Evolutionary conservation across 2,888 invertebrate species (phyloP), one percentile per base, ranked within the genome.

Genomic region (Eumerus sabulonum): DNA sequence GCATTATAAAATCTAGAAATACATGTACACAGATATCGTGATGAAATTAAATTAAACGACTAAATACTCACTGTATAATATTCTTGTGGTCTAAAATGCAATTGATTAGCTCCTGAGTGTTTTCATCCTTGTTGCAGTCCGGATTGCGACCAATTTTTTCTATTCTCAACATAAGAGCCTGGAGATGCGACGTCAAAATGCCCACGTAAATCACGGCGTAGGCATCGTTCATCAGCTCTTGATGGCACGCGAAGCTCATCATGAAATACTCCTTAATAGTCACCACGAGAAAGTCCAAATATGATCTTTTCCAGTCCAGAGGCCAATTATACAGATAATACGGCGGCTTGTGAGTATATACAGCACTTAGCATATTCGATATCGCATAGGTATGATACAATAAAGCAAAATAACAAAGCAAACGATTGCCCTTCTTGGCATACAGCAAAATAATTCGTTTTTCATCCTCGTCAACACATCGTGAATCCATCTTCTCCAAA

Each of bases 51-150:
- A 27, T 2, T 7, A 27, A 27, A 2, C n/a, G 3, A 7, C 7
- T 4, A 27, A 40, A 40, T 1, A 45, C 76, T 77, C 44, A 83
- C 84, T 82, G 44, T 16, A 83, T 48, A 9, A 84, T 56, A 50
- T 81, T 68, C 38, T 82, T 82, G 19, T 84, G 84, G n/a, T 83
- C 82, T 13, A 47, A 17, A 7, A 84, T 84, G 56, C 84, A 84
- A 0, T 66, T 53, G n/a, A 81, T 40, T 35, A 84, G 63, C 35
- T 60, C 62, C 9, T 19, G 17, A 0, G 53, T 63, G 9, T 51
- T 70, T n/a, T n/a, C n/a, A 1, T 51, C 42, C 13, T 51, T 16
- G 0, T 27, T 59, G 35, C 76, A 17, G 1, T 17, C 38, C 1
- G 48, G n/a, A 12, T 85, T 73, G 1, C 76, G 71, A 13, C 84